Evolutionary conservation across 2,888 invertebrate species (phyloP), one percentile per base, ranked within the genome.

Genomic region (Galeopsomyia nigrocyanea): DNA sequence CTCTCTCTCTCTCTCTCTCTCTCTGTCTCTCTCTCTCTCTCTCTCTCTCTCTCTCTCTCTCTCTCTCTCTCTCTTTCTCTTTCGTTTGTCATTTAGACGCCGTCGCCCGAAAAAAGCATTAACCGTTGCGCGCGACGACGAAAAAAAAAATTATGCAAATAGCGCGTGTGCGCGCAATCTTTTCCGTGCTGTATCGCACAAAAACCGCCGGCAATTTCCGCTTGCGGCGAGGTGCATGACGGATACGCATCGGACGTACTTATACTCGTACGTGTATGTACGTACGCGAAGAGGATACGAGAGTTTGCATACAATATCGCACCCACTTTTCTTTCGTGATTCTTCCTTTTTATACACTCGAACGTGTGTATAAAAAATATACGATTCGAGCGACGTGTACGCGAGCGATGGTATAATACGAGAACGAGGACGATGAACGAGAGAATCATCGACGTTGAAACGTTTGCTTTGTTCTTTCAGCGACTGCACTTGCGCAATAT

Each of bases 151-250:
- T 16, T 31, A 16, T 67, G n/a, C 2, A 49, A 46, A 17, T n/a
- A 6, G 14, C 39, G 65, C 13, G 31, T 10, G 50, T 13, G 31
- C 26, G 46, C 61, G 55, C 61, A 61, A 68, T 53, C 60, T 57
- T 57, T 57, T 26, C 26, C 49, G 7, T 51, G 56, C 56, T 7
- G 61, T 31, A 3, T 53, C 53, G 51, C 46, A 68, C 79, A 79
- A 81, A 79, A 80, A 75, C 78, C 77, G 68, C 31, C 62, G 75
- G 80, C 78, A 78, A 80, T 78, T 79, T 74, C 75, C 75, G 64
- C 73, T 62, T 9, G 51, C n/a, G 3, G 6, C 39, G 17, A 10
- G 49, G 6, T 3, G 49, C 46, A 60, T 67, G 51, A 67, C 46
- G 60, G 67, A 60, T 67, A 60, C 51, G 51, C 21, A 60, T 67